Conservation (phyloP, 1,140 invertebrate species). For the Pseudomyrmex concolor region DNA sequence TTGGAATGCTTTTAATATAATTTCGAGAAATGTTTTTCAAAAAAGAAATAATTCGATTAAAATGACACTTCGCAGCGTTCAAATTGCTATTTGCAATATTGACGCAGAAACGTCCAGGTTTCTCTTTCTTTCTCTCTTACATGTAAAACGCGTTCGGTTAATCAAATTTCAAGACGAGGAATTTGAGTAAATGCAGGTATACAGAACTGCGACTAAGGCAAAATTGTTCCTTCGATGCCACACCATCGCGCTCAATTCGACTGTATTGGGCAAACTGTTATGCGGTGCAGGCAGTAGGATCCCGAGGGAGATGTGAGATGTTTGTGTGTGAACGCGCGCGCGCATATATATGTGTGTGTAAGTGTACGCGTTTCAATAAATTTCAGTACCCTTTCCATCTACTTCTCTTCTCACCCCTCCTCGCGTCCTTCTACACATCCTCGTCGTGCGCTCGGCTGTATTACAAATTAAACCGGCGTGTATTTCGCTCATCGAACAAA, state of each 20-base stretch:
- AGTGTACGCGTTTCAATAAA: slow-evolving; percentile 79
- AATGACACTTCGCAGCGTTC: neutral
- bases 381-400: slow-evolving; percentile 75
- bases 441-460: slow-evolving; percentile 64
- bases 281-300: slow-evolving; percentile 50
- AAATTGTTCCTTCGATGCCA: slow-evolving; percentile 53
- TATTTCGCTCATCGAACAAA: slow-evolving; percentile 75
- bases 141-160: slow-evolving; percentile 30
- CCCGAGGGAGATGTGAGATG: slow-evolving; percentile 72
- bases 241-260: slow-evolving; percentile 61
- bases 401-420: slow-evolving; percentile 27
- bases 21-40: neutral
- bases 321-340: neutral
- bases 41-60: neutral
- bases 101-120: neutral
- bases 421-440: slow-evolving; percentile 7
- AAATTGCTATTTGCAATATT: neutral
- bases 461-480: slow-evolving; percentile 78
- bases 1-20: too few species aligned
- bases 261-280: slow-evolving; percentile 66
- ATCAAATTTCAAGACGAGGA: slow-evolving; percentile 25
- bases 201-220: slow-evolving; percentile 2
- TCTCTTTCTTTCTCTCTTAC: too few species aligned
- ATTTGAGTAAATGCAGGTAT: slow-evolving; percentile 34
- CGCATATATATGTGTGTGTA: too few species aligned